phyloP scores from a whole-genome alignment of 2,113 vertebrate species.

The Theropithecus gelada region DNA sequence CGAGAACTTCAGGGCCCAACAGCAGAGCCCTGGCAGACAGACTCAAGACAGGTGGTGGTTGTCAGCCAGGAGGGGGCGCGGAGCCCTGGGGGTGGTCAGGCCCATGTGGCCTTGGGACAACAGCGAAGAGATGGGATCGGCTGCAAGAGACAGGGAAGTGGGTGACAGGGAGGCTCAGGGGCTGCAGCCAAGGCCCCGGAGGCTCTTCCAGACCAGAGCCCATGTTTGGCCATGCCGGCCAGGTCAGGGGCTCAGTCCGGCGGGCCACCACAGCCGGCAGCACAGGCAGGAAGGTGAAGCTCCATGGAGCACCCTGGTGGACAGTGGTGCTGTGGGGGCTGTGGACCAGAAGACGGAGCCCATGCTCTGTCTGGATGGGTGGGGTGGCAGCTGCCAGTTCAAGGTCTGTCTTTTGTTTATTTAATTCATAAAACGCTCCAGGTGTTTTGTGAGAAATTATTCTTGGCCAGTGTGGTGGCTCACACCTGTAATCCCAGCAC shows the following conservation, averaged over 20 bases:
- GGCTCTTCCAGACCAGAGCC: too few species aligned
- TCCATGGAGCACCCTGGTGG: background rate
- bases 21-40: background rate
- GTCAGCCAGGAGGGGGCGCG: background rate
- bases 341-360: background rate
- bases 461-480: too few species aligned
- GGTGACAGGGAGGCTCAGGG: background rate
- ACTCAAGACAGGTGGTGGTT: background rate
- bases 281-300: background rate
- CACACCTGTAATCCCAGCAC: too few species aligned
- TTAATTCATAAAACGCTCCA: background rate
- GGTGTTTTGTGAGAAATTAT: too few species aligned
- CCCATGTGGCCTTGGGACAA: background rate
- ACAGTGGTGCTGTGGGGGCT: background rate
- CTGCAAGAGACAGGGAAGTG: background rate
- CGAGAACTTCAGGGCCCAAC: background rate
- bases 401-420: background rate
- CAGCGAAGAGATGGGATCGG: background rate
- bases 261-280: background rate
- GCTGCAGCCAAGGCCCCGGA: too few species aligned
- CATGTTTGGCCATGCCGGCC: accelerated
- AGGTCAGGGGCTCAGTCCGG: background rate
- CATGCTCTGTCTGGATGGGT: background rate
- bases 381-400: too few species aligned
- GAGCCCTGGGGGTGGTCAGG: too few species aligned